Evolutionary conservation across 2,113 vertebrate genomes (phyloP).

Genomic region (Leptosomus discolor): DNA sequence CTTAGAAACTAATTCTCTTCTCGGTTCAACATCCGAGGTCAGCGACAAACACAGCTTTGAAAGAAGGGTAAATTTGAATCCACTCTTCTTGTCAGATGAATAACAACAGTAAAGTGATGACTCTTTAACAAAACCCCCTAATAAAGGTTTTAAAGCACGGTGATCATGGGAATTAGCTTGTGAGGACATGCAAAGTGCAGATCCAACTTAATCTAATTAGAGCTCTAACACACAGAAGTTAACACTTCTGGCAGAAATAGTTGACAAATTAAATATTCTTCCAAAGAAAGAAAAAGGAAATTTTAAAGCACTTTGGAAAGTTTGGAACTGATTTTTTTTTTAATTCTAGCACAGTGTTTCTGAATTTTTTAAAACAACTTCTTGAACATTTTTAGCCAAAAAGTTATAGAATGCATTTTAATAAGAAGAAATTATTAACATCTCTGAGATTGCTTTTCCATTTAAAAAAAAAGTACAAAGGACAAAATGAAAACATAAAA

Average conservation of each 20-base stretch:
- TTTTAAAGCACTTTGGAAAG: neutral
- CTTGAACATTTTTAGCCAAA: neutral
- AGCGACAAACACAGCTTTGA: conserved; percentile 33
- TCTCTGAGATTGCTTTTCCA: neutral
- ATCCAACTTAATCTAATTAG: conserved; percentile 43
- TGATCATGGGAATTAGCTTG: conserved; percentile 28
- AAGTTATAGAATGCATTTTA: neutral
- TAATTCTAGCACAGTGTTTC: neutral
- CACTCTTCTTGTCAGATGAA: conserved; percentile 12
- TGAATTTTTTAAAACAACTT: neutral
- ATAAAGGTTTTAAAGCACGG: conserved; percentile 20
- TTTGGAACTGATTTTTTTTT: neutral
- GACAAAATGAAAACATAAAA: neutral
- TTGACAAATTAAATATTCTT: neutral
- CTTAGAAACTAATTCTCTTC: conserved; percentile 18
- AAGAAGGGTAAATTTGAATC: conserved; percentile 38
- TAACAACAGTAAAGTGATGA: conserved; percentile 17
- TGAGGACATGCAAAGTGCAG: neutral
- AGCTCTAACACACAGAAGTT: neutral
- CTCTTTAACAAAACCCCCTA: conserved; percentile 22
- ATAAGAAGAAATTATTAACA: neutral
- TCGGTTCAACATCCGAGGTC: neutral
- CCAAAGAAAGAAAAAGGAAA: neutral
- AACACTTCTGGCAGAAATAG: neutral
- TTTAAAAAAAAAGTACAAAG: neutral